Conservation (phyloP, 2,797 vertebrate genomes). For the Eremophila alpestris region DNA sequence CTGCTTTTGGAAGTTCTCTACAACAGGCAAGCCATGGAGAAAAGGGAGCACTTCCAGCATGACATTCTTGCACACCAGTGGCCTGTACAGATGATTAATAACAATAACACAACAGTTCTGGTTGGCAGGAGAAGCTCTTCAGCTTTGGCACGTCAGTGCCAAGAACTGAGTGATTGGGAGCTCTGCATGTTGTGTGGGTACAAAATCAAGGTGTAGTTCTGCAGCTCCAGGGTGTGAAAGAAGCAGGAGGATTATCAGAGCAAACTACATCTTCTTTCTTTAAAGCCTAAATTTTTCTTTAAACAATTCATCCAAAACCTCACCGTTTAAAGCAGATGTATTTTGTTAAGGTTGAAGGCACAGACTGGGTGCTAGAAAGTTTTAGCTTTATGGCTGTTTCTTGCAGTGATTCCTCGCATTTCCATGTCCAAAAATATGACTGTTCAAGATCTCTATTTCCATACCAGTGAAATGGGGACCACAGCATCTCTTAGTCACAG, state of each 20-base stretch:
- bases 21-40: background rate
- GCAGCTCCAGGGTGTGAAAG: background rate
- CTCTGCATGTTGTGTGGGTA: background rate
- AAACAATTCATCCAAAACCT: background rate
- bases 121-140: background rate
- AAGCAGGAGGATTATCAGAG: background rate
- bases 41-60: background rate
- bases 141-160: fast-evolving
- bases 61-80: background rate
- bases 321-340: fast-evolving
- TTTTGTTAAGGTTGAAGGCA: background rate
- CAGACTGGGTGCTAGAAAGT: background rate
- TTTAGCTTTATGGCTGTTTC: background rate
- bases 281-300: background rate
- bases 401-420: background rate
- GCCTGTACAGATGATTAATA: background rate
- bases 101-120: background rate
- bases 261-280: background rate
- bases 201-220: background rate
- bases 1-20: background rate
- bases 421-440: fast-evolving
- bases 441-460: background rate
- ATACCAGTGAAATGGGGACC: background rate
- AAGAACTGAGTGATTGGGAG: background rate
- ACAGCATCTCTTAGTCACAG: background rate